Base-by-base conservation (phyloP, 2,113 vertebrate species). In the Sinosuthora webbiana region DNA sequence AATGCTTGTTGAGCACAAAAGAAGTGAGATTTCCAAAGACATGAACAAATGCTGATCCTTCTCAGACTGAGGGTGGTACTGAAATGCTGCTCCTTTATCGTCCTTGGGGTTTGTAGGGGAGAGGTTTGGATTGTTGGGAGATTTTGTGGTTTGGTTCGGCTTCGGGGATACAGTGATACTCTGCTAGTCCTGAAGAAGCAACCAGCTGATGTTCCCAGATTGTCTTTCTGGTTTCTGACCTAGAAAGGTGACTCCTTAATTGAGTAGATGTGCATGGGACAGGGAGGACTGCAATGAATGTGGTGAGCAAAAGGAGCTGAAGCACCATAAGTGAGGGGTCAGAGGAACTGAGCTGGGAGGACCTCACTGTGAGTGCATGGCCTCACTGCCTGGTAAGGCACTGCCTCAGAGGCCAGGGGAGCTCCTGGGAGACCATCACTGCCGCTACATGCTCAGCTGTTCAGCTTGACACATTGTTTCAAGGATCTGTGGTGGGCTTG, bases 351-450 rank as follows among this genome's bases (percentile, higher is more conserved):
- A 33, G 13, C 7, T 41, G 67, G 53, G 33, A 84, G 39, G 60
- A 50, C 9, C 39, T 75, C 0, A 0, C 47, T 27, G 18, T 37
- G 63, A 23, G 20, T 16, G 24, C 21, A 28, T 28, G 44, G 45
- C n/a, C 35, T 10, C 42, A 3, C 11, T 39, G 30, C 19, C 44
- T 31, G 35, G 60, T 49, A 11, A 70, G 78, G 68, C 19, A 25
- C 53, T 39, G 27, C 80, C 30, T 71, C 30, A 1, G 30, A 53
- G 62, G 5, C 45, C 57, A 35, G 47, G 24, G 27, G 15, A 62
- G 13, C 42, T 76, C 2, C 0, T 7, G 11, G 21, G 45, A 65
- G 15, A 15, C 18, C 1, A 0, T 21, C 44, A 6, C 10, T 57
- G 69, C 49, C 27, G 8, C 27, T 30, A 19, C 14, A 8, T 19